Base-by-base conservation (phyloP, 1,140 invertebrate genomes). In the Macrobrachium rosenbergii region DNA sequence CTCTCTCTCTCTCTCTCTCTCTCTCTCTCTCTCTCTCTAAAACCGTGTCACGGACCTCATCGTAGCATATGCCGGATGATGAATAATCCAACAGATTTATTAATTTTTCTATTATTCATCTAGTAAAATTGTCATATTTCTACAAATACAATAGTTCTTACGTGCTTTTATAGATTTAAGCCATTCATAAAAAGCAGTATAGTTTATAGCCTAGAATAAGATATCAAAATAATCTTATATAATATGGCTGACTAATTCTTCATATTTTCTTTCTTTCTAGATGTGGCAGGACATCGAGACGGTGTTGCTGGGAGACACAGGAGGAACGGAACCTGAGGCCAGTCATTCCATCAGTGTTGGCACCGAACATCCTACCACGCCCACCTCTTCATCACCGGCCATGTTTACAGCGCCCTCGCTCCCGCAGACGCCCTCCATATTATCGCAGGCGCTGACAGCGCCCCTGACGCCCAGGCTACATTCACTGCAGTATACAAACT, bases 231-330 rank as follows among this genome's bases (percentile, higher is more conserved):
- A 37, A 37, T 37, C 28, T 3, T 37, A 37, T 37, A 37, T 2
- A 52, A 52, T 43, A n/a, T 45, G 14, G 12, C 19, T 23, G 19
- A 10, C 59, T 62, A 10, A 80, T 14, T 59, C 14, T 10, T 43
- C 8, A 21, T 23, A 76, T 37, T 82, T 63, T 87, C 62, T 72
- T 75, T 52, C 60, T 8, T 75, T n/a, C 10, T 87, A 90, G 89
- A 90, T 90, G 87, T 90, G 89, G 89, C 87, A 88, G 75, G 87
- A 90, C 82, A 90, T 90, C 78, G 89, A 90, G 73, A 88, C 87
- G 59, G 89, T 89, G 72, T 69, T 89, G 58, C 69, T 89, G 67
- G 88, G 88, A 23, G 85, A 89, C 69, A 64, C 88, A 7, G 85
- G 73, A 10, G 63, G 43, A 21, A 16, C 82, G n/a, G 83, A 82